Conservation (phyloP, 2,888 invertebrate genomes). For the Vesta saturnalis region DNA sequence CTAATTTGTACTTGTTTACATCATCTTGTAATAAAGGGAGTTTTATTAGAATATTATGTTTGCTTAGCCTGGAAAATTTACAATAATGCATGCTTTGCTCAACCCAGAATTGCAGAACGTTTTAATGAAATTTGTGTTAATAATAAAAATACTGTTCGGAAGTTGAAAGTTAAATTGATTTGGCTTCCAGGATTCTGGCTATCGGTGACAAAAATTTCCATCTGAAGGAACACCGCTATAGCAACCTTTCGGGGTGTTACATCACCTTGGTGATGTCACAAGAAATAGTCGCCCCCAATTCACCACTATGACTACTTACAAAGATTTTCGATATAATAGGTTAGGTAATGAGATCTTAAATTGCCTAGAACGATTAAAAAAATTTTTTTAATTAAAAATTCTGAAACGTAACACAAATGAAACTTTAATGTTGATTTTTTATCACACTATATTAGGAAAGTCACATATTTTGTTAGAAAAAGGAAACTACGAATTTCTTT, state of each 20-base stretch:
- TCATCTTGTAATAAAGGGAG: conserved; percentile 35
- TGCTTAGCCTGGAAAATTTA: conserved; percentile 16
- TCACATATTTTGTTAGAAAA: no score
- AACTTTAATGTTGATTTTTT: no score
- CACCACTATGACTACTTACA: no score
- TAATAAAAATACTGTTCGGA: conserved; percentile 1
- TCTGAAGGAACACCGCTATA: conserved; percentile 57
- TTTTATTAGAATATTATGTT: conserved; percentile 32
- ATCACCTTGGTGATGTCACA: conserved; percentile 57
- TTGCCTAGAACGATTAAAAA: no score
- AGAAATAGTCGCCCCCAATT: conserved; percentile 49
- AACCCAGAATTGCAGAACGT: not conserved
- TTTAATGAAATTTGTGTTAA: not conserved
- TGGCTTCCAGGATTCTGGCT: conserved; percentile 15
- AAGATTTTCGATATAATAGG: no score
- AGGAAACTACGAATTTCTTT: no score
- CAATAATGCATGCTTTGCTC: not conserved
- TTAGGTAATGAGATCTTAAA: no score
- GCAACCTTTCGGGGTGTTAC: conserved; percentile 58
- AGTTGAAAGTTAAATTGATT: conserved; percentile 8
- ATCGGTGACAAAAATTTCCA: conserved; percentile 45
- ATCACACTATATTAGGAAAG: no score
- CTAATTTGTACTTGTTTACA: conserved; percentile 38
- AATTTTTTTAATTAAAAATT: no score
- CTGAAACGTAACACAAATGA: no score